Conservation (phyloP, 2,888 invertebrate species). For the Stomorhina lunata region DNA sequence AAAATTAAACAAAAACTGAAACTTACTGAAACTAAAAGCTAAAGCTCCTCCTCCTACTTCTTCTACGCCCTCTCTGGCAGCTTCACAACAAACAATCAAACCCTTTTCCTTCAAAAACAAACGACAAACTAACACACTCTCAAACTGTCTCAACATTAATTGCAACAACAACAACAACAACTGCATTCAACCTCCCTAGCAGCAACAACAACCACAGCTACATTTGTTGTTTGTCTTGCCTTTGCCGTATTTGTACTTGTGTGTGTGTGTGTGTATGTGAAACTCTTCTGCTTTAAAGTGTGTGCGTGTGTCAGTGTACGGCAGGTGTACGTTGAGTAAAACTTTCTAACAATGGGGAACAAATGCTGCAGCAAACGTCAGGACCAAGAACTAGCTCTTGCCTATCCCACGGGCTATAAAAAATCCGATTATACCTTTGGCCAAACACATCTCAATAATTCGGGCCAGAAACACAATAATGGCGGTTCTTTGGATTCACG, state of each 20-base stretch:
- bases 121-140: constrained; percentile 19
- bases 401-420: constrained; percentile 79
- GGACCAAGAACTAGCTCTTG: constrained; percentile 82
- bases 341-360: constrained; percentile 85
- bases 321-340: background rate
- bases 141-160: constrained; percentile 51
- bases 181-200: too few species aligned
- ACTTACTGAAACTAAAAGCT: too few species aligned
- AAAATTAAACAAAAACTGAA: constrained; percentile 34
- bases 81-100: constrained; percentile 14
- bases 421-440: constrained; percentile 79
- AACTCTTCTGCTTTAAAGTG: background rate
- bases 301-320: constrained; percentile 2
- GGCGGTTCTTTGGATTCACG: constrained; percentile 82
- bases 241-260: background rate
- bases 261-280: background rate
- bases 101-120: too few species aligned
- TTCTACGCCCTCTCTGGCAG: background rate
- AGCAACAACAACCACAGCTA: constrained; percentile 35
- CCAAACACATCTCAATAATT: constrained; percentile 78
- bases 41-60: background rate
- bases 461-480: constrained; percentile 79
- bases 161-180: constrained; percentile 60
- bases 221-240: constrained; percentile 23
- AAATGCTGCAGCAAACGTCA: constrained; percentile 93